phyloP scores from a whole-genome alignment of 1,140 invertebrate species.

The Apis laboriosa region DNA sequence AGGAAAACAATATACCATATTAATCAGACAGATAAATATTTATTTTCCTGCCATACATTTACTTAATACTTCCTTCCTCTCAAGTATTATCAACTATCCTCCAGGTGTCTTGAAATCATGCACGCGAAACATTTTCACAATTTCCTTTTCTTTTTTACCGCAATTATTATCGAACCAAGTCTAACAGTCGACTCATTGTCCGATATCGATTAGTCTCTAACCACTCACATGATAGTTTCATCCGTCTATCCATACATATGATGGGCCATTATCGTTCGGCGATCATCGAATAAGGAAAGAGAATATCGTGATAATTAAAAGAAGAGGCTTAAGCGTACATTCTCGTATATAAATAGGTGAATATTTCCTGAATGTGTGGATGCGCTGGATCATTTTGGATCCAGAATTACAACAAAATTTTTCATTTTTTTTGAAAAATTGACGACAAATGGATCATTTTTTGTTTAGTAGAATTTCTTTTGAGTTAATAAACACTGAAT shows the following conservation, averaged over 20 bases:
- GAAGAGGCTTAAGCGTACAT: neutral
- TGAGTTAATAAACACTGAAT: too few relatives aligned
- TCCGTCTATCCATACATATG: neutral
- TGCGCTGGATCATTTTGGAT: too few relatives aligned
- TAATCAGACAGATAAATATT: neutral
- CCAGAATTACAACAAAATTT: too few relatives aligned
- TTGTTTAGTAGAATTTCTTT: too few relatives aligned
- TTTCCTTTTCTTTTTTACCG: slow-evolving; percentile 12
- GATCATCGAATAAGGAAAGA: neutral
- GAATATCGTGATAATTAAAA: slow-evolving; percentile 26
- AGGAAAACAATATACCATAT: neutral
- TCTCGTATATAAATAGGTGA: too few relatives aligned
- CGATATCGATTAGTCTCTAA: slow-evolving; percentile 21
- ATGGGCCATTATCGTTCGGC: neutral
- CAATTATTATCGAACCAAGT: slow-evolving; percentile 2
- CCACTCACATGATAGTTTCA: slow-evolving; percentile 6
- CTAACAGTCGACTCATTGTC: slow-evolving; percentile 2
- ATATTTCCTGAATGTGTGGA: too few relatives aligned
- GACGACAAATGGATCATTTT: too few relatives aligned
- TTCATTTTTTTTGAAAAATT: too few relatives aligned
- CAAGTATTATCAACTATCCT: neutral
- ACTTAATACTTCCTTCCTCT: neutral
- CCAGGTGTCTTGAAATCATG: neutral
- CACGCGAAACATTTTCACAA: slow-evolving; percentile 24
- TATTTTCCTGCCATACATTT: neutral